phyloP scores from a whole-genome alignment of 2,888 invertebrate species.

The Euzophera pinguis region DNA sequence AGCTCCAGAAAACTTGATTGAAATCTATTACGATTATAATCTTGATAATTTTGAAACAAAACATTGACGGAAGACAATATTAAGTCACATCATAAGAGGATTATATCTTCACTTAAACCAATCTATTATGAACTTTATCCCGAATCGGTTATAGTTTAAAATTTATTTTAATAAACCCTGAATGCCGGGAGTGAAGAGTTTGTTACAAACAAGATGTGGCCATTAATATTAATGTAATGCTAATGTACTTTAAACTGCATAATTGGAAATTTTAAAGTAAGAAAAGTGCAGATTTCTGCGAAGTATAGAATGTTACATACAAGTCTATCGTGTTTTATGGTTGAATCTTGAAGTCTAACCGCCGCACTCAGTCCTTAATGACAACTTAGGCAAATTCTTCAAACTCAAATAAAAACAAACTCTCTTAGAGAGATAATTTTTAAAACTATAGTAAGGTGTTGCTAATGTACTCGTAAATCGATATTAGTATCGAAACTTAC shows the following conservation, averaged over 20 bases:
- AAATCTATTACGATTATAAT: too few species aligned
- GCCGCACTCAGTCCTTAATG: too few species aligned
- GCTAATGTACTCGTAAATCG: too few species aligned
- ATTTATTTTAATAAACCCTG: background rate
- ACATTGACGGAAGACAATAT: slow-evolving; percentile 11
- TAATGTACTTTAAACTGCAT: slow-evolving; percentile 10
- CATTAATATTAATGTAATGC: slow-evolving; percentile 14
- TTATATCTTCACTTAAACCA: background rate
- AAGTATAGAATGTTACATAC: background rate
- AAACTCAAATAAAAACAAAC: too few species aligned
- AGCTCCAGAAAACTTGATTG: too few species aligned
- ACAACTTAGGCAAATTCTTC: too few species aligned
- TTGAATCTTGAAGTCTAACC: too few species aligned
- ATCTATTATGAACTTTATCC: background rate
- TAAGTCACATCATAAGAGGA: background rate
- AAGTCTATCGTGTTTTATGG: too few species aligned
- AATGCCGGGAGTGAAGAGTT: slow-evolving; percentile 2
- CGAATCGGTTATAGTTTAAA: background rate
- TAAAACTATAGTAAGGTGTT: too few species aligned
- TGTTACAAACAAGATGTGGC: slow-evolving; percentile 7
- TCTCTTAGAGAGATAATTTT: too few species aligned
- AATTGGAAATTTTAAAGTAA: slow-evolving; percentile 2
- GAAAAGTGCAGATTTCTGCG: background rate
- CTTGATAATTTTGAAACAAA: slow-evolving; percentile 15
- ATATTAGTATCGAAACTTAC: too few species aligned